phyloP scores from a whole-genome alignment of 2,888 invertebrate species.

The Troides aeacus region DNA sequence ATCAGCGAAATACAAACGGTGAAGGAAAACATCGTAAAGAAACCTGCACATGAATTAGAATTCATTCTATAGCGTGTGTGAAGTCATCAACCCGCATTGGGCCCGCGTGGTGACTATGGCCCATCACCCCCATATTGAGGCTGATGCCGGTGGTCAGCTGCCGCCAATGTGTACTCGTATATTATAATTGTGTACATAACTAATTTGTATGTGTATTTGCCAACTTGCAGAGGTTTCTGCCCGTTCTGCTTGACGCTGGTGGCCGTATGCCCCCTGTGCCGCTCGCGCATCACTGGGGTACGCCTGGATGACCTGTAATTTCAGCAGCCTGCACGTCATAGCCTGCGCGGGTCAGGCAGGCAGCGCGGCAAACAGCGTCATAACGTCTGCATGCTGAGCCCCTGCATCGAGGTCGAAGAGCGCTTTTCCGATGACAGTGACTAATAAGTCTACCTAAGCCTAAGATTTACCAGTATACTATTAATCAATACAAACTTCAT shows the following conservation, averaged over 20 bases:
- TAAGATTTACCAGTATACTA: too few relatives aligned
- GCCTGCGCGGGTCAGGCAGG: not conserved
- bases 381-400: not conserved
- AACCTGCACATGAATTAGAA: not conserved
- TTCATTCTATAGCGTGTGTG: not conserved
- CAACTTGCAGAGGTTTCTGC: conserved; percentile 87
- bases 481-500: too few relatives aligned
- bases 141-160: too few relatives aligned
- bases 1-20: too few relatives aligned
- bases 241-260: conserved; percentile 87
- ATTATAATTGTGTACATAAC: not conserved
- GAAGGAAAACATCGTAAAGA: not conserved
- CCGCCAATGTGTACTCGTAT: too few relatives aligned
- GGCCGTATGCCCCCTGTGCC: conserved; percentile 93
- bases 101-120: too few relatives aligned
- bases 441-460: not conserved
- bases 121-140: too few relatives aligned
- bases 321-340: not conserved
- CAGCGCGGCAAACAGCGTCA: too few relatives aligned
- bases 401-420: conserved; percentile 15
- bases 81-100: not conserved
- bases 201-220: not conserved
- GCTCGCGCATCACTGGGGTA: conserved; percentile 58
- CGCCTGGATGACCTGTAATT: conserved; percentile 4
- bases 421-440: not conserved